phyloP scores from a whole-genome alignment of 1,140 invertebrate genomes.

The Drepana arcuata region DNA sequence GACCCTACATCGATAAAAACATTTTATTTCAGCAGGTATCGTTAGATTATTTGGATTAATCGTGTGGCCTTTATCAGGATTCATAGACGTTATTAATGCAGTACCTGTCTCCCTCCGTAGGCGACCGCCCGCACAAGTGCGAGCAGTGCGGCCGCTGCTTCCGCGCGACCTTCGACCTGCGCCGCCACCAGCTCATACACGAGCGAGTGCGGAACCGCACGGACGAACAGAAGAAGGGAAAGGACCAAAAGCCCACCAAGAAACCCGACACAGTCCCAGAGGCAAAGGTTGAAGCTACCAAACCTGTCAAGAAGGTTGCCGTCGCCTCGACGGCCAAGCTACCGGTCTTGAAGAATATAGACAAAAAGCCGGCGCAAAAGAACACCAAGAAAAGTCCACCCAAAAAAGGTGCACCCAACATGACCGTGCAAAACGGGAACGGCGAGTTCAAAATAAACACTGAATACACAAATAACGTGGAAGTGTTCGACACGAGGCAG shows the following conservation, averaged over 20 bases:
- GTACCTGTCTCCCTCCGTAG: slow-evolving; percentile 61
- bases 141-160: slow-evolving; percentile 86
- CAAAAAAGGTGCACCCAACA: slow-evolving; percentile 42
- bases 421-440: slow-evolving; percentile 32
- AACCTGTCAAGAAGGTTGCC: slow-evolving; percentile 13
- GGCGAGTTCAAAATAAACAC: slow-evolving; percentile 24
- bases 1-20: no score
- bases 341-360: slow-evolving; percentile 22
- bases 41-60: no score
- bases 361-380: slow-evolving; percentile 29
- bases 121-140: slow-evolving; percentile 87
- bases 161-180: slow-evolving; percentile 89
- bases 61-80: no score
- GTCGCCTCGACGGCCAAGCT: slow-evolving; percentile 15
- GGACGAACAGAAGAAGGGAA: slow-evolving; percentile 20
- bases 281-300: slow-evolving; percentile 7
- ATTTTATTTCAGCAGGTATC: no score
- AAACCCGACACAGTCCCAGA: slow-evolving; percentile 16
- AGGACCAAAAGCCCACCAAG: slow-evolving; percentile 10
- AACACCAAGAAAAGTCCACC: slow-evolving; percentile 19
- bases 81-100: slow-evolving; percentile 3
- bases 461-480: slow-evolving; percentile 24
- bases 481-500: slow-evolving; percentile 30
- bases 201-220: slow-evolving; percentile 31
- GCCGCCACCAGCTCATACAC: slow-evolving; percentile 89